Conservation (phyloP, 1,140 invertebrate genomes). For the Eurosta solidaginis region DNA sequence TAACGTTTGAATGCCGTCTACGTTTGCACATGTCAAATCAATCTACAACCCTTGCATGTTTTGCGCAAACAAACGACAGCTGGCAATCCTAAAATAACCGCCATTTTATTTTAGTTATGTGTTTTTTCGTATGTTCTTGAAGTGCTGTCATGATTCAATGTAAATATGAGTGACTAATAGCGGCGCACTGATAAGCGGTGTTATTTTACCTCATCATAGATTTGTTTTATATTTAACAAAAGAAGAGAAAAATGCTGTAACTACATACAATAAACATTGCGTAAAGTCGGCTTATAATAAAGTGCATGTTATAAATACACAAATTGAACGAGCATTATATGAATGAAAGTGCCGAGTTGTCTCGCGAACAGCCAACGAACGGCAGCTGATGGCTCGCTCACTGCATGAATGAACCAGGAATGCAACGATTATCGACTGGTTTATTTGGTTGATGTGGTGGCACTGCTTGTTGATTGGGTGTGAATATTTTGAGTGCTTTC, state of each 20-base stretch:
- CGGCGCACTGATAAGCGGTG: conserved; percentile 3
- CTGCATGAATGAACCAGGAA: conserved; percentile 25
- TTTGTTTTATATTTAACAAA: background rate
- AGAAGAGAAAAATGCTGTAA: background rate
- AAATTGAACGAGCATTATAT: conserved; percentile 7
- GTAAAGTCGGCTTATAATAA: conserved; percentile 9
- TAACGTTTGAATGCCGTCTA: too few relatives aligned
- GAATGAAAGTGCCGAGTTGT: conserved; percentile 19
- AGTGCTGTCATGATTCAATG: conserved; percentile 14
- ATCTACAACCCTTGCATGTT: too few relatives aligned
- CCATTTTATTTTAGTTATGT: conserved; percentile 28
- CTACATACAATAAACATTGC: too few relatives aligned
- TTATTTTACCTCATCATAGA: background rate
- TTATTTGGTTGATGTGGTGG: background rate
- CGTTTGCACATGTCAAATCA: too few relatives aligned
- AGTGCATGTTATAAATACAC: conserved; percentile 13
- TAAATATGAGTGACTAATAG: conserved; percentile 26
- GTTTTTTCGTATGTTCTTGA: background rate
- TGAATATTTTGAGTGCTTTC: background rate
- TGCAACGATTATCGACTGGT: conserved; percentile 19
- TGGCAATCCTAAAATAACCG: conserved; percentile 24
- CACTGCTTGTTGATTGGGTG: background rate
- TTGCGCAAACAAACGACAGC: background rate
- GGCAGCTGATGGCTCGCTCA: conserved; percentile 4
- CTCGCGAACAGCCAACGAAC: conserved; percentile 10